Evolutionary conservation across 2,113 vertebrate species (phyloP), one percentile per base, ranked within the genome.

Genomic region (Spermophilus dauricus): DNA sequence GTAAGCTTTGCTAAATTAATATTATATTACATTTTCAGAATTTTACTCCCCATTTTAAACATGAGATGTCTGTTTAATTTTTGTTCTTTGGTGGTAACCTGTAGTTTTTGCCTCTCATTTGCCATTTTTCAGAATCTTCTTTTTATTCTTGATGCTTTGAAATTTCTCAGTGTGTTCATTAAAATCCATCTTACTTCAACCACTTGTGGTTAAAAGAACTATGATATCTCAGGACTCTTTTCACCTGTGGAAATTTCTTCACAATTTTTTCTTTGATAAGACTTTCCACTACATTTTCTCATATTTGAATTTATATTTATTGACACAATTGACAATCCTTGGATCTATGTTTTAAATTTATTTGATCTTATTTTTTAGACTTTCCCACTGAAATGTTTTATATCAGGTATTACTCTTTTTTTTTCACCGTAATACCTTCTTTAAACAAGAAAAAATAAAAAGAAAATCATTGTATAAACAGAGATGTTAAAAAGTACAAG

Each of bases 361-460:
- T 32, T 30, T 78, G 37, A 12, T 9, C 75, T 85, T 82, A 39
- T 81, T 58, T 75, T 69, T 10, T 91, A 26, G 7, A 37, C 10
- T 93, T 91, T 82, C 20, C n/a, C n/a, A 86, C 6, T 61, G 53
- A 87, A 91, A 82, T 61, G 8, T 56, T 69, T 94, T 73, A 86
- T 86, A 86, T 94, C 5, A 56, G 85, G 48, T 16, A 22, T 48
- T 18, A 51, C 13, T 58, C 56, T n/a, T 48, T 77, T 39, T 90
- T 95, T 45, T 45, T 45, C 91, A 96, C 72, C 82, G 89, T 96
- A 42, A 56, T 72, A 87, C 20, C 3, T 97, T 98, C 82, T 97
- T 98, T 98, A 98, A 97, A 96, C 16, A 82, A 96, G 96, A 97
- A 96, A 98, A 98, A 97, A 95, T 98, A 98, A 98, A 98, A 98